Evolutionary conservation across 2,888 invertebrate species (phyloP), one percentile per base, ranked within the genome.

Genomic region (Heliconius hortense): DNA sequence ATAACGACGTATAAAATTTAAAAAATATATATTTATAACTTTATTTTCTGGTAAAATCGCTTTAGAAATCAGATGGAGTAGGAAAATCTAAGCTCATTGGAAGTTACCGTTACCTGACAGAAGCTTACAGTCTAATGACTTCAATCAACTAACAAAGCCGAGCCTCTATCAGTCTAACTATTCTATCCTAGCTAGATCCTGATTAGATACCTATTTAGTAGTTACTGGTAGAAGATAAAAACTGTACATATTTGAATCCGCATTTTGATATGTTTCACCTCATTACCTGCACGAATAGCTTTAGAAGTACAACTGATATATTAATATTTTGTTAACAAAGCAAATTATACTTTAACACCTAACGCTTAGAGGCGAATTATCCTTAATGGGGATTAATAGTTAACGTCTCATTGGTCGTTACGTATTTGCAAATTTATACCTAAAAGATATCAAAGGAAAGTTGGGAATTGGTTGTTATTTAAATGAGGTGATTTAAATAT

Each of bases 261-360:
- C 87, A 88, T 87, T 88, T 88, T 87, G 88, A 90, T 90, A 90
- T 90, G 90, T 89, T 90, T 88, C 89, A 88, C 89, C 90, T 92
- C 91, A 91, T 91, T 92, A 91, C 87, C 84, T 80, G 88, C 89
- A 89, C 89, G 89, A 89, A 89, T 89, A 87, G 87, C 86, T 84
- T 84, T 83, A 83, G 82, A 85, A 82, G 79, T 75, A 84, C 82
- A 80, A 77, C 81, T 76, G 48, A 0, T 1, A 8, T 11, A 60
- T 74, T 62, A 48, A 39, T 31, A 78, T 79, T 84, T 78, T 79
- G 15, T 77, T 15, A 76, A 78, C 76, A 77, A 79, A 28, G 63
- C 13, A 81, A 78, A 74, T 28, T 73, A 31, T 64, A 77, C 81
- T 73, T 73, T 81, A 79, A 31, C 0, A 10, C 0, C 0, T n/a